A percentile compares a stretch with the other conserved stretches of the same genome.
Conservation (phyloP, 2,888 invertebrate species). For the Helicoverpa assulta region DNA sequence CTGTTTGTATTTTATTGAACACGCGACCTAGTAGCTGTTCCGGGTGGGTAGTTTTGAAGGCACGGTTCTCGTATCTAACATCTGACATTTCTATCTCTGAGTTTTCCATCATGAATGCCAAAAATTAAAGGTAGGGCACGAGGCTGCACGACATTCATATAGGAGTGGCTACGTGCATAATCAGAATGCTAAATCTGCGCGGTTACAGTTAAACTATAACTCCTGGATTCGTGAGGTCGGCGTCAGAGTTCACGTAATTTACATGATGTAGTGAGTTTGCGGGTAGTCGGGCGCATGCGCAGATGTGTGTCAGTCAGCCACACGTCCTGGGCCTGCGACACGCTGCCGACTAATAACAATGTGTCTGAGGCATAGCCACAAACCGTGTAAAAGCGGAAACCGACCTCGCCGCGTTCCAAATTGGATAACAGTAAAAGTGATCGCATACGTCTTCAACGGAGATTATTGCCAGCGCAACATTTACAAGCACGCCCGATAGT, state of each 20-base stretch:
- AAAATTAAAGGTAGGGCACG: slow-evolving; percentile 31
- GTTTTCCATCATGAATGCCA: slow-evolving; percentile 29
- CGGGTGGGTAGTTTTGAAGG: background rate
- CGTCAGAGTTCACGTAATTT: slow-evolving; percentile 53
- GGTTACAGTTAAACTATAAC: slow-evolving; percentile 54
- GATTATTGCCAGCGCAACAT: slow-evolving; percentile 75
- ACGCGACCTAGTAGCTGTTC: slow-evolving; percentile 14
- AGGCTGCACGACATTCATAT: slow-evolving; percentile 29
- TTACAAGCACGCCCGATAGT: slow-evolving; percentile 69
- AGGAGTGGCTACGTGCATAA: slow-evolving; percentile 55
- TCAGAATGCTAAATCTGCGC: slow-evolving; percentile 57
- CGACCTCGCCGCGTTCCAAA: slow-evolving; percentile 85
- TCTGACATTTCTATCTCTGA: background rate
- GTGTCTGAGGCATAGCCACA: slow-evolving; percentile 81
- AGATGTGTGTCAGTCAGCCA: slow-evolving; percentile 84
- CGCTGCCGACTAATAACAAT: slow-evolving; percentile 84
- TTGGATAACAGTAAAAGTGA: slow-evolving; percentile 90
- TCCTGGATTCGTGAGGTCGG: slow-evolving; percentile 54
- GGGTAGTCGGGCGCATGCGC: slow-evolving; percentile 10
- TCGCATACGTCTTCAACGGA: slow-evolving; percentile 87
- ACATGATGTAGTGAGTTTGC: slow-evolving; percentile 44
- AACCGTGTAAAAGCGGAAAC: slow-evolving; percentile 89
- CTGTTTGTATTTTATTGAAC: slow-evolving; percentile 38
- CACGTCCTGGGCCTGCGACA: slow-evolving; percentile 82
- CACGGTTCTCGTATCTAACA: slow-evolving; percentile 9